These are phyloP conservation scores for Sebastes aleutianus DNA, from an alignment of 2,797 vertebrate genomes.

Conservation along the genomic window DNA sequence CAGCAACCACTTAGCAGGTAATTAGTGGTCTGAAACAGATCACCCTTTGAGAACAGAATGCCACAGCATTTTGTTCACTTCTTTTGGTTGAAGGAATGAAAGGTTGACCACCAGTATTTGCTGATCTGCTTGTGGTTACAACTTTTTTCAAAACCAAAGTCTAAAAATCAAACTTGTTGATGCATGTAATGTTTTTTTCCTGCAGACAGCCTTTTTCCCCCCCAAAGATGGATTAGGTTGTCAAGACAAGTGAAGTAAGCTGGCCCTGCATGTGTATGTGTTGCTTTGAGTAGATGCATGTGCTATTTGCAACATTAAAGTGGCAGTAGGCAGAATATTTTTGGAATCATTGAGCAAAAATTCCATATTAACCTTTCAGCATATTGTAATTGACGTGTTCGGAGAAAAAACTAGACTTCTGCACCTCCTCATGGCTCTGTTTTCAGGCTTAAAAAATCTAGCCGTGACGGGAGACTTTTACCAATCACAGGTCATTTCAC, in stretches of 20 bases:
- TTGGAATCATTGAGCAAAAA: neutral
- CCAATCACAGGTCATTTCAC: too few species aligned
- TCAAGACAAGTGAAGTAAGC: neutral
- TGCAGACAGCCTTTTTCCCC: neutral
- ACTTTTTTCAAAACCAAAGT: conserved; percentile 36
- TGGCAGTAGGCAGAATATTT: neutral
- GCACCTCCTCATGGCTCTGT: neutral
- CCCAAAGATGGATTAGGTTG: neutral
- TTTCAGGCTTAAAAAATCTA: neutral
- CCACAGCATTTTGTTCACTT: conserved; percentile 10
- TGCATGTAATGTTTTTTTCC: conserved; percentile 22
- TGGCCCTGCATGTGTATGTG: neutral
- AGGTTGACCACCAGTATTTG: conserved; percentile 53
- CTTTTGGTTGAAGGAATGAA: conserved; percentile 31
- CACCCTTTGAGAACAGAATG: conserved; percentile 20
- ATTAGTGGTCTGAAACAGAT: conserved; percentile 32
- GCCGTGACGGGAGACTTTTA: neutral
- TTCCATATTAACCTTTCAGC: neutral
- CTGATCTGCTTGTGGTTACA: conserved; percentile 31
- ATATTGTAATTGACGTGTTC: neutral
- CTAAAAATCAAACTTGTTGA: conserved; percentile 48
- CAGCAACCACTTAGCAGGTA: conserved; percentile 27
- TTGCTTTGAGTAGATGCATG: neutral
- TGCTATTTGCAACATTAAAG: neutral
- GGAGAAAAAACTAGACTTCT: too few species aligned